Percentiles rank a stretch among this genome's conserved stretches.
These are phyloP conservation scores for Sycon ciliatum DNA, from an alignment of 37 sponge, comb jelly and placozoan genomes.

Conservation along the genomic window DNA sequence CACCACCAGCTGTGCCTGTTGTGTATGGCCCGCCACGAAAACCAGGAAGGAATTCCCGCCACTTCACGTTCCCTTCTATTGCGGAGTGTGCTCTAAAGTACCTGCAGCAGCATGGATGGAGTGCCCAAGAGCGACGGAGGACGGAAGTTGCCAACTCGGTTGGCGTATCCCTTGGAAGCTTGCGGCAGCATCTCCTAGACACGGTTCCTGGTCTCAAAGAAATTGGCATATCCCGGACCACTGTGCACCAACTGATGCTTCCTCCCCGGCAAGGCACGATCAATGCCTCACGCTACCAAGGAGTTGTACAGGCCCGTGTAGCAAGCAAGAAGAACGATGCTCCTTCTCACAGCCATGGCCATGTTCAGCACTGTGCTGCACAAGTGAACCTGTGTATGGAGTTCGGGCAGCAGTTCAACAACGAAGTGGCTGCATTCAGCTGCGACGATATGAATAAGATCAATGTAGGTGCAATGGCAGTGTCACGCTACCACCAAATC, in stretches of 20 bases:
- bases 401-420: background rate
- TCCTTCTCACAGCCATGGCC: too few relatives aligned
- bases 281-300: slow-evolving; percentile 13
- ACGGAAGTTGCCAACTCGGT: background rate
- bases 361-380: too few relatives aligned
- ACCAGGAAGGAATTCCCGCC: too few relatives aligned
- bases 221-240: background rate
- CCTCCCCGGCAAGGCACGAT: slow-evolving; percentile 19
- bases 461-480: slow-evolving; percentile 28
- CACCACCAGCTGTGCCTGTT: too few relatives aligned
- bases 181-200: slow-evolving; percentile 18
- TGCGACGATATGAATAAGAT: slow-evolving; percentile 29
- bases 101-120: too few relatives aligned
- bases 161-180: slow-evolving; percentile 15
- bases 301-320: slow-evolving; percentile 13
- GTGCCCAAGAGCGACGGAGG: too few relatives aligned
- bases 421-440: slow-evolving; percentile 2
- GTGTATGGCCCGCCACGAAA: too few relatives aligned
- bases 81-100: too few relatives aligned
- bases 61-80: too few relatives aligned
- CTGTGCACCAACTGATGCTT: slow-evolving; percentile 21
- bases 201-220: slow-evolving; percentile 23
- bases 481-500: slow-evolving; percentile 23
- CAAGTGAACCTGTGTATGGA: slow-evolving; percentile 10
- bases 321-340: slow-evolving; percentile 21